Percentiles rank a stretch among this genome's conserved stretches.
phyloP scores from a whole-genome alignment of 2,888 invertebrate species.

The Dascillus cervinus region DNA sequence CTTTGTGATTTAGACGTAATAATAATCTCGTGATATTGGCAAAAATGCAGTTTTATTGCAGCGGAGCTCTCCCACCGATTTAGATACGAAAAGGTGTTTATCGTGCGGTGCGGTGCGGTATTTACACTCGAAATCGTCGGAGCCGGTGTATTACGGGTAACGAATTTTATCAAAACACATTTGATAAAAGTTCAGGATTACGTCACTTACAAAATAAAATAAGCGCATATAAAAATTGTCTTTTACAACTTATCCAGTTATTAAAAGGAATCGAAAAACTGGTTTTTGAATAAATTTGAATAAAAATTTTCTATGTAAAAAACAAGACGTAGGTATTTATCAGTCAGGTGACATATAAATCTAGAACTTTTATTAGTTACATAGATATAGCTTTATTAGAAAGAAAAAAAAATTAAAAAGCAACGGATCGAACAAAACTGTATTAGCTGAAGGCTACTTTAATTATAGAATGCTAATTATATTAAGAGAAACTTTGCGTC shows the following conservation, averaged over 20 bases:
- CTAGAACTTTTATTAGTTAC: background rate
- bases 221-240: background rate
- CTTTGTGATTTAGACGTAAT: no score
- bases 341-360: background rate
- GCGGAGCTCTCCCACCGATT: no score
- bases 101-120: no score
- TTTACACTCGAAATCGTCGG: no score
- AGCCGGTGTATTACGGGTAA: no score
- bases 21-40: no score
- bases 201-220: no score
- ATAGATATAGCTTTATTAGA: no score
- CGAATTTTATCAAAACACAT: no score
- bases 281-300: slow-evolving; percentile 1
- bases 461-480: slow-evolving; percentile 5
- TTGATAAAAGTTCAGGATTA: no score
- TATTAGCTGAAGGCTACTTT: slow-evolving; percentile 5
- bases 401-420: background rate
- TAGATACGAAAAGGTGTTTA: no score
- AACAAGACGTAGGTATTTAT: background rate
- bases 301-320: background rate
- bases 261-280: slow-evolving; percentile 3
- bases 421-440: slow-evolving; percentile 4
- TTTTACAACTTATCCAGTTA: slow-evolving; percentile 6
- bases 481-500: slow-evolving; percentile 2
- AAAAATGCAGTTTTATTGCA: no score